A percentile compares a stretch with the other conserved stretches of the same genome.
Conservation (phyloP, 2,113 vertebrate species). For the Triplophysa dalaica region DNA sequence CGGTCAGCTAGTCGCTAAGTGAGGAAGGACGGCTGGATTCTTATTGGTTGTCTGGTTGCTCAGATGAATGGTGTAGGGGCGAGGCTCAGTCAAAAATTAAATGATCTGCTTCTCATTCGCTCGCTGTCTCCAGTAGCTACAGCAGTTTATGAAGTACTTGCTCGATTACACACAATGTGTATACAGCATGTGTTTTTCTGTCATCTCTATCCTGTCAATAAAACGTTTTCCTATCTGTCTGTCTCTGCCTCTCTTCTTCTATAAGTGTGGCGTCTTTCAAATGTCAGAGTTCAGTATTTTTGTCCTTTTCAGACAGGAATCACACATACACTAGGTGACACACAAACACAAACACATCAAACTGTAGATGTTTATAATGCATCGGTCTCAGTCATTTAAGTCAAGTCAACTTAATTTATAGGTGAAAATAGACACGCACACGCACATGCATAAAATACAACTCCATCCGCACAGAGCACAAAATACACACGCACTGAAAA, state of each 20-base stretch:
- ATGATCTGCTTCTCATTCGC: background rate
- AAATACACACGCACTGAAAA: too few relatives aligned
- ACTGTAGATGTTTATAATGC: background rate
- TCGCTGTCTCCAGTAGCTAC: background rate
- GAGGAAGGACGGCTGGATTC: conserved; percentile 8
- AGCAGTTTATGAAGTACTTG: background rate
- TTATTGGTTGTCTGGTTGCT: conserved; percentile 15
- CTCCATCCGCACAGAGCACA: too few relatives aligned
- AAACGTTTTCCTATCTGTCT: background rate
- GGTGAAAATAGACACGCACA: too few relatives aligned
- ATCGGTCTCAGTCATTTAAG: background rate
- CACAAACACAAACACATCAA: too few relatives aligned
- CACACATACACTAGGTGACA: too few relatives aligned
- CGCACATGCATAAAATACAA: too few relatives aligned
- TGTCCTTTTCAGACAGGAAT: background rate
- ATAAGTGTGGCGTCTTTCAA: background rate
- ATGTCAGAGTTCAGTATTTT: background rate
- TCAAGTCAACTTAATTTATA: too few relatives aligned
- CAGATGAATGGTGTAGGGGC: background rate
- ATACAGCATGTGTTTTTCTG: background rate
- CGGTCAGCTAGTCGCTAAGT: conserved; percentile 2
- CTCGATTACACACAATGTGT: too few relatives aligned
- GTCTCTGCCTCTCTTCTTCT: background rate
- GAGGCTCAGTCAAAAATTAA: background rate
- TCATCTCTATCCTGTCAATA: background rate